Conservation (phyloP, 2,888 invertebrate species). For the Caprella mutica region DNA sequence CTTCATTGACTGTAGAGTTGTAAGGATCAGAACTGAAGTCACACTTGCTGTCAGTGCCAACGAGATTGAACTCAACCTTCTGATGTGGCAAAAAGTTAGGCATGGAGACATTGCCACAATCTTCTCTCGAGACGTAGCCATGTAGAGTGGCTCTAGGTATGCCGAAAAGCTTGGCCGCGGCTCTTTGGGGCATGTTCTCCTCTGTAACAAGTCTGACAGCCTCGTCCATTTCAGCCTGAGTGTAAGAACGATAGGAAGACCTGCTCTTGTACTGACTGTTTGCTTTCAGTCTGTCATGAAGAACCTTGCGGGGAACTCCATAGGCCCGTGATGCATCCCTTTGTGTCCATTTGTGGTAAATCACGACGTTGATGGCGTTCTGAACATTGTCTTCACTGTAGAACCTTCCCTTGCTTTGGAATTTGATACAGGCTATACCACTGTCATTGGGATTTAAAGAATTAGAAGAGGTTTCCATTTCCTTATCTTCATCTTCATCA, state of each 20-base stretch:
- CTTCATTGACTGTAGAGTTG: too few species aligned
- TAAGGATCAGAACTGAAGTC: too few species aligned
- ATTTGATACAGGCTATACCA: too few species aligned
- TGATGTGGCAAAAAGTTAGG: too few species aligned
- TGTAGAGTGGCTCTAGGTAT: not conserved
- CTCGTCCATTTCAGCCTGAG: not conserved
- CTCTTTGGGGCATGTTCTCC: not conserved
- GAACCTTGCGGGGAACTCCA: not conserved
- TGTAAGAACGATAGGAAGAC: not conserved
- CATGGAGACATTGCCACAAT: too few species aligned
- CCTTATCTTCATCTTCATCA: not conserved
- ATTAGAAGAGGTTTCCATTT: not conserved
- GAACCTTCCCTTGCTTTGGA: too few species aligned
- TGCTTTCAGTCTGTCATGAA: not conserved
- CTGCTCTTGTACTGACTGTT: slow-evolving; percentile 1
- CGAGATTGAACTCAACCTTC: too few species aligned
- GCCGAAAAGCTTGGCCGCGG: slow-evolving; percentile 2
- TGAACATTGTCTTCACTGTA: not conserved
- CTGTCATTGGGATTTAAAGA: not conserved
- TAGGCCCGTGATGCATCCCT: slow-evolving; percentile 1
- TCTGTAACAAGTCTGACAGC: not conserved
- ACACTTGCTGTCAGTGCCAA: too few species aligned
- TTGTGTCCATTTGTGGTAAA: slow-evolving; percentile 8
- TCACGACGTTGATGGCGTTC: slow-evolving; percentile 7
- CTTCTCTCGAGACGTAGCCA: too few species aligned